These are phyloP conservation scores for Fragum fragum DNA, from an alignment of 2,888 invertebrate species.

Conservation along the genomic window DNA sequence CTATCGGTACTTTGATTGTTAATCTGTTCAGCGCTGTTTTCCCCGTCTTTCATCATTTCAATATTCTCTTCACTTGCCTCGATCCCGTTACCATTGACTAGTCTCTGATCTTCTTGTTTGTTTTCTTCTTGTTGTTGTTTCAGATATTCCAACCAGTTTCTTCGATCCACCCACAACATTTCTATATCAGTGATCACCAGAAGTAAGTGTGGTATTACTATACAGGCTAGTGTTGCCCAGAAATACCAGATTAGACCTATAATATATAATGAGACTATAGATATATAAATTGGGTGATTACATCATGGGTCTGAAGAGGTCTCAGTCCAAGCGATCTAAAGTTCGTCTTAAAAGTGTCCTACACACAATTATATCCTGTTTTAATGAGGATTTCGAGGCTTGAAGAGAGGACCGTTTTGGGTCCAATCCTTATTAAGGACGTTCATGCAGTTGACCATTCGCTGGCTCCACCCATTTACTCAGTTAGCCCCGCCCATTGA, in stretches of 20 bases:
- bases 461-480: no score
- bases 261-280: no score
- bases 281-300: no score
- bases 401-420: no score
- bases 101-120: neutral
- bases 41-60: neutral
- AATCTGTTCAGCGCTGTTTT: neutral
- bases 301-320: no score
- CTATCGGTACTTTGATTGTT: slow-evolving; percentile 14
- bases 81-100: neutral
- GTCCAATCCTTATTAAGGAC: no score
- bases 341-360: no score
- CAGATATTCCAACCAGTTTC: slow-evolving; percentile 2
- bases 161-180: slow-evolving; percentile 18
- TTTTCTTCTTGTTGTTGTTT: neutral
- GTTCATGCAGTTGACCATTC: no score
- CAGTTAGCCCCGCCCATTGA: no score
- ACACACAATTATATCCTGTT: no score
- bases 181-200: neutral
- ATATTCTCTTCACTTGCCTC: neutral
- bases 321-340: no score
- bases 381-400: no score
- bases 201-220: slow-evolving; percentile 6
- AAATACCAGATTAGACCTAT: neutral
- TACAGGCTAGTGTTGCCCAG: slow-evolving; percentile 14